These are phyloP conservation scores for Mugil cephalus DNA, from an alignment of 2,113 vertebrate genomes.

Conservation along the genomic window DNA sequence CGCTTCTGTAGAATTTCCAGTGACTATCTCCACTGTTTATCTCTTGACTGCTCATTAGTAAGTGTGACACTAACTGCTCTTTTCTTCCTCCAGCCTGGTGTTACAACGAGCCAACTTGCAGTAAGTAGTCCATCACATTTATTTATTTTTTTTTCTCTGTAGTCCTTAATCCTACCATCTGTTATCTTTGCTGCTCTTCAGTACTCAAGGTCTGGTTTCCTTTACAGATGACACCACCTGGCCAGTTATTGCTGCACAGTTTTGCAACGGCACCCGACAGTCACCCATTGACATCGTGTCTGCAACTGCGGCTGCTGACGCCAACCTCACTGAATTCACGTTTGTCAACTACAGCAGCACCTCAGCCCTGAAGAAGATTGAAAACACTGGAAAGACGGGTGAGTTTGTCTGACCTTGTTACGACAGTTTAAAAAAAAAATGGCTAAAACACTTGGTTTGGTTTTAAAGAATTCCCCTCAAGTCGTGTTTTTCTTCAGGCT, in stretches of 20 bases:
- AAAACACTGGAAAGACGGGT: slow-evolving; percentile 78
- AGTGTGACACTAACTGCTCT: neutral
- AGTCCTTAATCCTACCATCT: neutral
- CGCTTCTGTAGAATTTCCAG: neutral
- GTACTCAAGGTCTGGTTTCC: neutral
- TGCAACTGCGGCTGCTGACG: fast-evolving
- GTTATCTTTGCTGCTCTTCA: neutral
- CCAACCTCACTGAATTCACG: slow-evolving; percentile 54
- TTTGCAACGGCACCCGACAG: slow-evolving; percentile 75
- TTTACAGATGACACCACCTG: slow-evolving; percentile 60
- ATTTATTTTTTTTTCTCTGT: neutral
- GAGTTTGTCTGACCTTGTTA: too few relatives aligned
- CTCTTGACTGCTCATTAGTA: neutral
- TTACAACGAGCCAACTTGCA: slow-evolving; percentile 46
- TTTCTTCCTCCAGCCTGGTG: slow-evolving; percentile 60
- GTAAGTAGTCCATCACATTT: slow-evolving; percentile 57
- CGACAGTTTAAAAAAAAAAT: too few relatives aligned
- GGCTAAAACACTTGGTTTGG: too few relatives aligned
- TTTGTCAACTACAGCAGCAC: slow-evolving; percentile 60
- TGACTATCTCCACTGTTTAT: too few relatives aligned
- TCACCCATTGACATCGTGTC: slow-evolving; percentile 83
- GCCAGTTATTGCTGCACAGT: fast-evolving
- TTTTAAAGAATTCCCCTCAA: too few relatives aligned
- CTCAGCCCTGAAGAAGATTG: neutral
- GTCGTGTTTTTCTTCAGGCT: too few relatives aligned